Evolutionary conservation across 2,888 invertebrate species (phyloP).

Genomic region (Allolobophora icterica): DNA sequence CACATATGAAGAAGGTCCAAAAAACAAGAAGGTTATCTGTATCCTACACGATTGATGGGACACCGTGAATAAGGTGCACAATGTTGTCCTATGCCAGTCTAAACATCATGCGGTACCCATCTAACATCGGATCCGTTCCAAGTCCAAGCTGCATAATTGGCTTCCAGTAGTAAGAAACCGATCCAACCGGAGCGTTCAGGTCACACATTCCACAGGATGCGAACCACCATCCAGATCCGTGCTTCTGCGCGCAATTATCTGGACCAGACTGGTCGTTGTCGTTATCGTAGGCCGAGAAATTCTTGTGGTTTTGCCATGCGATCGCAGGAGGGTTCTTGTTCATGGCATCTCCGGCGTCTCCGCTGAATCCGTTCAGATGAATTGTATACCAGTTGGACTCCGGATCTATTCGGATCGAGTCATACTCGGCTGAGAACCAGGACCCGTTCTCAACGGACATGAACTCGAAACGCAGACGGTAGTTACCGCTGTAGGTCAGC

Average conservation of each 20-base stretch:
- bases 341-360: slow-evolving; percentile 33
- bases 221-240: background rate
- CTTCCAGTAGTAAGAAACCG: background rate
- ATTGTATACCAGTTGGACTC: slow-evolving; percentile 32
- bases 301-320: background rate
- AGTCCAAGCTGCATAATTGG: background rate
- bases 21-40: no score
- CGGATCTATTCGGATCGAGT: slow-evolving; percentile 26
- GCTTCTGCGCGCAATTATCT: background rate
- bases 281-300: background rate
- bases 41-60: background rate
- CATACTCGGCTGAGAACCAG: slow-evolving; percentile 34
- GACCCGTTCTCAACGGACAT: slow-evolving; percentile 7
- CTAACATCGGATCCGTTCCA: background rate
- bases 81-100: background rate
- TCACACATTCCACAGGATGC: background rate
- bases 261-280: background rate
- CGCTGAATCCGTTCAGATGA: slow-evolving; percentile 27
- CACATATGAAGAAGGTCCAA: no score
- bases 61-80: background rate
- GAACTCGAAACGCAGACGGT: slow-evolving; percentile 33
- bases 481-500: slow-evolving; percentile 30
- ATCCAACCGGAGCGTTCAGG: background rate
- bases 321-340: background rate
- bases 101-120: background rate